phyloP scores from a whole-genome alignment of 1,140 invertebrate genomes.

The Lucilia sericata region DNA sequence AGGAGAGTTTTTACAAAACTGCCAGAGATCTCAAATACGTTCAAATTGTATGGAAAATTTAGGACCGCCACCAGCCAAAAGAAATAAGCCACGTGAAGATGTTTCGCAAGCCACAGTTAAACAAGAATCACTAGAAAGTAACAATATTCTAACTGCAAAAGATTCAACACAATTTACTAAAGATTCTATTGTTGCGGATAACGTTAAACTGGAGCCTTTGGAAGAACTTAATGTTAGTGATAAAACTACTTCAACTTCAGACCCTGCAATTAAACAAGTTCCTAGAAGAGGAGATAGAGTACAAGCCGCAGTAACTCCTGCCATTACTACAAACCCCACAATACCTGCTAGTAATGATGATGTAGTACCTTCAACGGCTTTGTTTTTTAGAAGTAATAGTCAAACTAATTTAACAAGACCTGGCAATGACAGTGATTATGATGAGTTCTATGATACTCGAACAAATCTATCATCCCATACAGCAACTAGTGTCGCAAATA shows the following conservation, averaged over 20 bases:
- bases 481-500: neutral
- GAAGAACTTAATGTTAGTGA: neutral
- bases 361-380: neutral
- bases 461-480: neutral
- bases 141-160: too few species aligned
- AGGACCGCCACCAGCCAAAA: neutral
- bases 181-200: neutral
- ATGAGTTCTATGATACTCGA: neutral
- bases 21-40: neutral
- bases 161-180: too few species aligned
- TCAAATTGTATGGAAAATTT: neutral
- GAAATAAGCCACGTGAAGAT: neutral
- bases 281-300: neutral
- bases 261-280: neutral
- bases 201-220: neutral
- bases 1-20: slow-evolving; percentile 8
- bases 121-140: neutral
- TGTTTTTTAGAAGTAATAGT: neutral
- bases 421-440: neutral
- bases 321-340: neutral
- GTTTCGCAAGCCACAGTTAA: neutral
- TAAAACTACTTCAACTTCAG: neutral
- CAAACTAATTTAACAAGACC: neutral
- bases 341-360: neutral
- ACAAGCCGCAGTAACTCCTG: neutral